Base-by-base conservation (phyloP, 92 coral and sea anemone genomes). In the Phymanthus crucifer region DNA sequence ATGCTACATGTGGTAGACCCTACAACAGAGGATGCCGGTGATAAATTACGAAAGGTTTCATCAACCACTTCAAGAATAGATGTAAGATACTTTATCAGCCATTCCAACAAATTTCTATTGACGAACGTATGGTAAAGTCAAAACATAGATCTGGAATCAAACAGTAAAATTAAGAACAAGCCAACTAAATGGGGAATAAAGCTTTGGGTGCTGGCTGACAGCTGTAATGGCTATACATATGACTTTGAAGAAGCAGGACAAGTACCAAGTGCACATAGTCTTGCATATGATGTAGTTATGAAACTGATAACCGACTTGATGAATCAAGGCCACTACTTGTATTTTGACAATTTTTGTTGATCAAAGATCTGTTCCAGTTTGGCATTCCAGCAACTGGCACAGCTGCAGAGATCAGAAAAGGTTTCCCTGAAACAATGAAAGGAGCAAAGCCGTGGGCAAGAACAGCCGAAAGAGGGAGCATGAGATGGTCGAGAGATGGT, bases 201-300 rank as follows among this genome's bases (percentile, higher is more conserved):
- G 40, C 68, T 86, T 18, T 86, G 89, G 89, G 89, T 86, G 21
- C 79, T 86, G 54, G 86, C 74, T 14, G 92, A 89, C 73, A 85
- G 92, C 71, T 40, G 50, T 3, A 50, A 78, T 36, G 70, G 86
- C 17, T 85, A 89, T 43, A 89, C 89, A 3, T 80, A 73, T 66
- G 86, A 90, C 48, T 90, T 90, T 81, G 83, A 90, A 6, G 74
- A 36, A n/a, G 71, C 72, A 9, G 79, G 84, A 18, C 26, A 76
- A 27, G 64, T 40, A 37, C 79, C 80, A n/a, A 47, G 64, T 37
- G 77, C 27, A 37, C 40, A 91, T 85, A 89, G n/a, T n/a, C n/a
- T n/a, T n/a, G n/a, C n/a, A n/a, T n/a, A 88, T 83, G 87, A 82
- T 86, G 91, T 89, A n/a, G 90, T 88, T 85, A 86, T 81, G 86